These are phyloP conservation scores for Podarcis lilfordi DNA, from an alignment of 2,797 vertebrate genomes.

Conservation along the genomic window DNA sequence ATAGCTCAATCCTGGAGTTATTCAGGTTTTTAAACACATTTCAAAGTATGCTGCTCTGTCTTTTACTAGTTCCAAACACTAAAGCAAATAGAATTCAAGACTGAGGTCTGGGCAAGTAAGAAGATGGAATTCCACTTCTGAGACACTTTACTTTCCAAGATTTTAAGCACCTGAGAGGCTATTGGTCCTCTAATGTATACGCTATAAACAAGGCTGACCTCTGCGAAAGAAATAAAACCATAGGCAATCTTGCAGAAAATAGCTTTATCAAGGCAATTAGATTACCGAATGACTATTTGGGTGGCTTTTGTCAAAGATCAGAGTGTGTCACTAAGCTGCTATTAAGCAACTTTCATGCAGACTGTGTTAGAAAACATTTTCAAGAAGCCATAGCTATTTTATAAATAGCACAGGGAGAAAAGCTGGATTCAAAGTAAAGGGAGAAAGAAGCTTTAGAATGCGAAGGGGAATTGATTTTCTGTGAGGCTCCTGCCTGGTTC, in stretches of 20 bases:
- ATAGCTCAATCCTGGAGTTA: not conserved
- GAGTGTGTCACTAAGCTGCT: slow-evolving; percentile 11
- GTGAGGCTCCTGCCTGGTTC: not conserved
- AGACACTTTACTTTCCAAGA: slow-evolving; percentile 43
- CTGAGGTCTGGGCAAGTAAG: slow-evolving; percentile 31
- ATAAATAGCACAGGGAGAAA: not conserved
- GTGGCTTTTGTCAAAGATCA: slow-evolving; percentile 30
- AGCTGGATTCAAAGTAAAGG: not conserved
- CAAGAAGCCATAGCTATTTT: slow-evolving; percentile 14
- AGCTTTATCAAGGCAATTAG: slow-evolving; percentile 17
- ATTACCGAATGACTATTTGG: not conserved
- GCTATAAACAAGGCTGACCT: slow-evolving; percentile 32
- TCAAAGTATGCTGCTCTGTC: not conserved
- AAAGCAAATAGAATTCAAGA: slow-evolving; percentile 38
- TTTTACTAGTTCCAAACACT: slow-evolving; percentile 24
- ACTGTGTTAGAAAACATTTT: not conserved
- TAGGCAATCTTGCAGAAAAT: slow-evolving; percentile 13
- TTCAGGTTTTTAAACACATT: slow-evolving; percentile 18
- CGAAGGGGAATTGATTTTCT: slow-evolving; percentile 15
- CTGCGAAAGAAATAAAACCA: slow-evolving; percentile 37
- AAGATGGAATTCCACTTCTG: slow-evolving; percentile 33
- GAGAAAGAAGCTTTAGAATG: not conserved
- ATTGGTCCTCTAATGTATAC: slow-evolving; percentile 43
- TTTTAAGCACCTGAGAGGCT: slow-evolving; percentile 33
- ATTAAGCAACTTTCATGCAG: not conserved